Conservation (phyloP, 2,888 invertebrate genomes). For the Eupithecia centaureata region DNA sequence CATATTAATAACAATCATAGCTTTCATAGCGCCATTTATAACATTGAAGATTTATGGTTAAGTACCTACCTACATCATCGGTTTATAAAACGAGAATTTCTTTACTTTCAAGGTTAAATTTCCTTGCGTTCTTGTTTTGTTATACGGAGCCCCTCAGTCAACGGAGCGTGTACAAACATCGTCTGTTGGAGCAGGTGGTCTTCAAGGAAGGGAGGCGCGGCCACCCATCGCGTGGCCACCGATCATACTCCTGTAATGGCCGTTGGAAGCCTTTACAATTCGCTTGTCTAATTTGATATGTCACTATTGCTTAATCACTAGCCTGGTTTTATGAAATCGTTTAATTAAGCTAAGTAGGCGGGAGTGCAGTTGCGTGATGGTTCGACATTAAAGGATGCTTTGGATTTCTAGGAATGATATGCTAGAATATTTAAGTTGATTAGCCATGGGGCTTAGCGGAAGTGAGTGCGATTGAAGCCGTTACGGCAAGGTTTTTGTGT, state of each 20-base stretch:
- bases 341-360: constrained; percentile 42
- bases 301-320: constrained; percentile 43
- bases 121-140: constrained; percentile 42
- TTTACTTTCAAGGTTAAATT: constrained; percentile 51
- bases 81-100: constrained; percentile 37
- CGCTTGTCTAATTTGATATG: constrained; percentile 51
- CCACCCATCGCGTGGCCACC: constrained; percentile 59
- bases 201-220: constrained; percentile 45
- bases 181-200: constrained; percentile 62
- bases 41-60: constrained; percentile 22
- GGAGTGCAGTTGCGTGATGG: constrained; percentile 37
- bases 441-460: constrained; percentile 9
- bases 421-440: not conserved
- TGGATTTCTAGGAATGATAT: constrained; percentile 13
- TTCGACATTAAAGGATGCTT: constrained; percentile 28
- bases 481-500: constrained; percentile 2
- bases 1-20: constrained; percentile 38
- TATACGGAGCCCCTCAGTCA: constrained; percentile 51
- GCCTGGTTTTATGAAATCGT: constrained; percentile 36
- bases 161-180: constrained; percentile 53
- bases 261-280: constrained; percentile 53
- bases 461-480: constrained; percentile 15
- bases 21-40: constrained; percentile 31
- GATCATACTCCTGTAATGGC: constrained; percentile 50
- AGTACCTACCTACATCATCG: constrained; percentile 15